A percentile compares a stretch with the other conserved stretches of the same genome.
phyloP scores from a whole-genome alignment of 2,113 vertebrate species.

The Callionymus lyra region DNA sequence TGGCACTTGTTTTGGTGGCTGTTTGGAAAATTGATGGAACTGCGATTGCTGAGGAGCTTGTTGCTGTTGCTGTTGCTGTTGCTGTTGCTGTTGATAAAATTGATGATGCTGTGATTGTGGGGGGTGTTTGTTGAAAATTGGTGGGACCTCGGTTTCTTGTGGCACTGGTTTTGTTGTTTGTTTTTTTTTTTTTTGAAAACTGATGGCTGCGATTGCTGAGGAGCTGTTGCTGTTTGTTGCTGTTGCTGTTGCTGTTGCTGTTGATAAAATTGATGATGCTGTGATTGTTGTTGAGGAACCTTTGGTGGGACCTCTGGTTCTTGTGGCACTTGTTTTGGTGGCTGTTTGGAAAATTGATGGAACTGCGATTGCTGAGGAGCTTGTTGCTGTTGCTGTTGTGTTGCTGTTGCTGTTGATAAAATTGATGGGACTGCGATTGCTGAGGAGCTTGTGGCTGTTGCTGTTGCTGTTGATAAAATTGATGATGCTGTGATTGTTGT shows the following conservation, averaged over 20 bases:
- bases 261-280: background rate
- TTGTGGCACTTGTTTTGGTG: background rate
- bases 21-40: background rate
- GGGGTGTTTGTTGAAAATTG: background rate
- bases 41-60: background rate
- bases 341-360: background rate
- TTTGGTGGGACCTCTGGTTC: background rate
- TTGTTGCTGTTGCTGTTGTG: no score
- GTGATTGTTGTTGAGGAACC: background rate
- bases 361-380: background rate
- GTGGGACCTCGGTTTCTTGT: background rate
- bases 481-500: background rate
- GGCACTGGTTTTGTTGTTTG: background rate
- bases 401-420: no score
- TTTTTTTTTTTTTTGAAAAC: background rate
- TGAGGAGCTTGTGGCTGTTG: background rate
- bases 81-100: background rate
- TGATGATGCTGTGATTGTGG: background rate
- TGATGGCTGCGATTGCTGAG: background rate
- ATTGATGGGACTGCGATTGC: no score
- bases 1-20: background rate
- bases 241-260: background rate
- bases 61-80: background rate
- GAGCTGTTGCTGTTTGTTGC: background rate
- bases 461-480: background rate